These are phyloP conservation scores for Sthenelais limicola DNA, from an alignment of 2,888 invertebrate genomes.

Conservation along the genomic window DNA sequence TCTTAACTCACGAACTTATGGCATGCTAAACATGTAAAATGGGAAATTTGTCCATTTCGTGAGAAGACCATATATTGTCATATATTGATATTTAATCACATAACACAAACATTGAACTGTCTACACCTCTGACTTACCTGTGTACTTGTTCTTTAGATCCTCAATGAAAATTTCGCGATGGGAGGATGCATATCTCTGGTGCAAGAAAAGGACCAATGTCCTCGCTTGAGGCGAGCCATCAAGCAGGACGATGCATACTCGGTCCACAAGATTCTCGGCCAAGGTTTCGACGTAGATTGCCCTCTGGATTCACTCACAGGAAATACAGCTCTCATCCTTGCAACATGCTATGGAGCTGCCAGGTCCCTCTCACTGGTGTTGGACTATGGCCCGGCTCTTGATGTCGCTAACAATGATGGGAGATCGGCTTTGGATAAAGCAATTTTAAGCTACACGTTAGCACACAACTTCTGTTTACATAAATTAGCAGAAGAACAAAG, in stretches of 20 bases:
- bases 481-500: background rate
- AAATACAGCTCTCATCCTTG: slow-evolving; percentile 11
- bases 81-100: too few species aligned
- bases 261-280: background rate
- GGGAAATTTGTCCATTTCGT: too few species aligned
- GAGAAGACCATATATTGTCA: too few species aligned
- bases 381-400: background rate
- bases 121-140: too few species aligned
- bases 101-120: too few species aligned
- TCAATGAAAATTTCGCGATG: too few species aligned
- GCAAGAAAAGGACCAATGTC: slow-evolving; percentile 1
- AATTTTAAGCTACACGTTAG: background rate
- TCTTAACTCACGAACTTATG: too few species aligned
- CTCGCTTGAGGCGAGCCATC: slow-evolving; percentile 13
- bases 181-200: background rate
- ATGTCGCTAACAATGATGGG: slow-evolving; percentile 10
- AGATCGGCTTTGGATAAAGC: background rate
- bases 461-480: slow-evolving; percentile 10
- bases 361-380: background rate
- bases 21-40: too few species aligned
- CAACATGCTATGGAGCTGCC: background rate
- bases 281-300: background rate
- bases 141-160: too few species aligned
- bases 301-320: background rate
- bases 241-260: background rate